phyloP scores from a whole-genome alignment of 1,140 invertebrate species.

The Agrypnia vestita region DNA sequence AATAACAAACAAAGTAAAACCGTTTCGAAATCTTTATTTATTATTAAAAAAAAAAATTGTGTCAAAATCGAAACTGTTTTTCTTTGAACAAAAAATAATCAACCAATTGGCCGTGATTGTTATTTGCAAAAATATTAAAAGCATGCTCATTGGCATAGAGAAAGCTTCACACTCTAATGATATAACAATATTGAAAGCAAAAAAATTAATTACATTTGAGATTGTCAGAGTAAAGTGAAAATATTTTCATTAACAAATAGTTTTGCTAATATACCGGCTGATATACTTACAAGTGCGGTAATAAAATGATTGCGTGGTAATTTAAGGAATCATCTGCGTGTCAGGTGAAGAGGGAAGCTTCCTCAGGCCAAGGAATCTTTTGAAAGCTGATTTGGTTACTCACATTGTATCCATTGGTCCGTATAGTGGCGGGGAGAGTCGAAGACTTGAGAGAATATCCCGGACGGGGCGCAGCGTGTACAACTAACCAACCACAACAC shows the following conservation, averaged over 20 bases:
- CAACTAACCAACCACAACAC: slow-evolving; percentile 61
- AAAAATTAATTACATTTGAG: no score
- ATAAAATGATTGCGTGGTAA: no score
- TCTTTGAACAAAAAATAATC: no score
- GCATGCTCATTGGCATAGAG: slow-evolving; percentile 12
- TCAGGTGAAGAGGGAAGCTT: neutral
- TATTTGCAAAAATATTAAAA: slow-evolving; percentile 1
- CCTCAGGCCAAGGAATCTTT: neutral
- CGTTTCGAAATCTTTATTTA: neutral
- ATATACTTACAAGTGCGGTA: no score
- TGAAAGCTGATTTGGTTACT: slow-evolving; percentile 56
- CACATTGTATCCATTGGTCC: slow-evolving; percentile 63
- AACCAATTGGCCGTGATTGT: no score
- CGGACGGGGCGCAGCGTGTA: slow-evolving; percentile 77
- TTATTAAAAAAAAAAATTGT: no score
- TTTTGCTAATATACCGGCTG: no score
- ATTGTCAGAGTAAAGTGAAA: no score
- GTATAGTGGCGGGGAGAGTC: slow-evolving; percentile 79
- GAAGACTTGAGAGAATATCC: slow-evolving; percentile 84
- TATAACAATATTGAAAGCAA: neutral
- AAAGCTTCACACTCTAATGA: slow-evolving; percentile 2
- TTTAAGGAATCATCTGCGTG: no score
- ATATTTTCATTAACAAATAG: no score
- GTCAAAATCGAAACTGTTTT: no score
- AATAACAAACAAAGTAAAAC: slow-evolving; percentile 3